phyloP scores from a whole-genome alignment of 2,797 vertebrate species.

The Lerista edwardsae region DNA sequence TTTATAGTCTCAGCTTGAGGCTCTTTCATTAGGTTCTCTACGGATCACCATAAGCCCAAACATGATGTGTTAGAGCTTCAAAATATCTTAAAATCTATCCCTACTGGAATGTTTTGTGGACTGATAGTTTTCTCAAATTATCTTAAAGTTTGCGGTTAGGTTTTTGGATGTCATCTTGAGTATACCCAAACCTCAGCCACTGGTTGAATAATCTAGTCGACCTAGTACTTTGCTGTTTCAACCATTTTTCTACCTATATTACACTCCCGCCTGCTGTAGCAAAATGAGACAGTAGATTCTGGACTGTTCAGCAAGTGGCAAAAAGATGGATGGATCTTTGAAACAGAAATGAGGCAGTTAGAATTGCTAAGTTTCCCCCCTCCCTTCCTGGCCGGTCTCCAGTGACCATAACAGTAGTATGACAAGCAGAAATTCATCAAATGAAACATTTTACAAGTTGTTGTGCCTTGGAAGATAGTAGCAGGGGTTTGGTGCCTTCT shows the following conservation, averaged over 20 bases:
- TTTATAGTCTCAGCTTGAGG: not conserved
- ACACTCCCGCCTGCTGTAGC: not conserved
- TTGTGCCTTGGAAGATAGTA: no score
- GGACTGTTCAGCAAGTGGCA: not conserved
- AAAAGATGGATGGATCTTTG: not conserved
- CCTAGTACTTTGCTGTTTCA: not conserved
- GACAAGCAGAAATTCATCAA: not conserved
- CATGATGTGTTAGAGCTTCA: constrained; percentile 24
- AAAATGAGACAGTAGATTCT: not conserved
- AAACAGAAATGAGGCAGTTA: not conserved
- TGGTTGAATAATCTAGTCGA: not conserved
- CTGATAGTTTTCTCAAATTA: constrained; percentile 1
- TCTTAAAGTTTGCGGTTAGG: no score
- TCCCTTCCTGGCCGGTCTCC: no score
- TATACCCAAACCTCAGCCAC: not conserved
- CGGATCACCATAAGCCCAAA: not conserved
- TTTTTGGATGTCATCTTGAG: not conserved
- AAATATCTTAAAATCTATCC: not conserved
- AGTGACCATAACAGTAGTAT: not conserved
- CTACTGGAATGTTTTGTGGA: no score
- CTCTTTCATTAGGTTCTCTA: not conserved
- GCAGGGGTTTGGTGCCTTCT: no score
- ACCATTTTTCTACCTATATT: no score
- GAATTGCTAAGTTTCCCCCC: not conserved
- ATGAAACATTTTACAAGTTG: not conserved